phyloP scores from a whole-genome alignment of 2,113 vertebrate species.

The Desmodus rotundus region DNA sequence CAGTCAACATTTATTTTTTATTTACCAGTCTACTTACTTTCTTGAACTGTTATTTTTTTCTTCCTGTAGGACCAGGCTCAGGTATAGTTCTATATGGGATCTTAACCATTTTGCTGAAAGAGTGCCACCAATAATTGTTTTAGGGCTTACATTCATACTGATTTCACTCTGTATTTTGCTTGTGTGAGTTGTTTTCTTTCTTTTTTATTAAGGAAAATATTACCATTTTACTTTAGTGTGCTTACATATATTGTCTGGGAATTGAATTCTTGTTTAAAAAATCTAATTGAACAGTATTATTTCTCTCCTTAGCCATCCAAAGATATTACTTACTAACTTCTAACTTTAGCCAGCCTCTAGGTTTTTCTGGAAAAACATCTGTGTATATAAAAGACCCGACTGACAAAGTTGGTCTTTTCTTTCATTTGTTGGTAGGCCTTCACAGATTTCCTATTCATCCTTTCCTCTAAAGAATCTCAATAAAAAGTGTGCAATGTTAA shows the following conservation, averaged over 20 bases:
- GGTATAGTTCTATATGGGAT: background rate
- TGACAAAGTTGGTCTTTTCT: background rate
- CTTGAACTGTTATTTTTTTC: background rate
- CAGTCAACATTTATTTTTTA: background rate
- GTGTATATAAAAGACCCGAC: background rate
- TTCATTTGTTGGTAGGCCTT: background rate
- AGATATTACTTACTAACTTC: background rate
- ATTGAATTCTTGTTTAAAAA: background rate
- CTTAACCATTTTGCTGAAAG: background rate
- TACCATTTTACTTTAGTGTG: background rate
- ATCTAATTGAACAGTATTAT: background rate
- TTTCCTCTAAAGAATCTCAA: background rate
- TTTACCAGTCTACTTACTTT: background rate
- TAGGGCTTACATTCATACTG: background rate
- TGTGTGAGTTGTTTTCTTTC: background rate
- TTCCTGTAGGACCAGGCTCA: background rate
- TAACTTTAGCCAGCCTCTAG: background rate
- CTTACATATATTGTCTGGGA: background rate
- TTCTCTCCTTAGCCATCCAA: background rate
- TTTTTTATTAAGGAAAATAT: background rate
- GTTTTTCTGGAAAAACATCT: background rate
- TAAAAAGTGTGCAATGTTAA: background rate
- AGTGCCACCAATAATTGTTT: background rate
- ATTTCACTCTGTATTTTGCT: background rate
- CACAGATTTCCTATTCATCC: background rate